Base-by-base conservation (phyloP, 1,140 invertebrate species). In the Rhynchophorus ferrugineus region DNA sequence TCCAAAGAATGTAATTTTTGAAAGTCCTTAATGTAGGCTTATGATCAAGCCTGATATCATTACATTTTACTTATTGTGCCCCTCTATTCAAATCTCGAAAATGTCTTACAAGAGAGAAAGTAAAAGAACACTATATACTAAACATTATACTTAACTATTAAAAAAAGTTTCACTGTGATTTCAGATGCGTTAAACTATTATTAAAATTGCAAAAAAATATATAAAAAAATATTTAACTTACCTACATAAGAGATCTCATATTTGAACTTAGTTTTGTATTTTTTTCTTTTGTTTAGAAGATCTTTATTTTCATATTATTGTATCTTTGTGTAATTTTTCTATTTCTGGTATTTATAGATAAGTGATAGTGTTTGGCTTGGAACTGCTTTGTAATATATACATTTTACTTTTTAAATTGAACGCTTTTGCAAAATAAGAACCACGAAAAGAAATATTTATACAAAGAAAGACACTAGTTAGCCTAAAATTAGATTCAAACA, bases 141-240 rank as follows among this genome's bases (percentile, higher is more conserved):
- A 35, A 56, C 49, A 56, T 41, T 49, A 49, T 55, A 55, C 53
- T 55, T 55, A 55, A 55, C 45, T 55, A 55, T 55, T 55, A 20
- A 55, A 65, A 64, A 65, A 68, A 65, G 61, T 67, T 70, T 70
- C 67, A 69, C 68, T 70, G 68, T 70, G 68, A 70, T 70, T 70
- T 65, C 64, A 59, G 64, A 68, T 67, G 66, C 59, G 64, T 67
- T 66, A 66, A 65, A 67, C 60, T 69, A 67, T 65, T 68, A 68
- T 62, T 61, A 66, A 64, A 62, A 64, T 61, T 43, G 62, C 53
- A 60, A 57, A 63, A 64, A 59, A 57, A 53, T 51, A 58, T 49
- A 49, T 61, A 65, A 63, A 61, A n/a, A 60, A 63, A 54, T 60
- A 65, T 63, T 60, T 61, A 65, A 69, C 61, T 66, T 65, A 68